Conservation (phyloP, 2,113 vertebrate species). For the Silurus glanis region DNA sequence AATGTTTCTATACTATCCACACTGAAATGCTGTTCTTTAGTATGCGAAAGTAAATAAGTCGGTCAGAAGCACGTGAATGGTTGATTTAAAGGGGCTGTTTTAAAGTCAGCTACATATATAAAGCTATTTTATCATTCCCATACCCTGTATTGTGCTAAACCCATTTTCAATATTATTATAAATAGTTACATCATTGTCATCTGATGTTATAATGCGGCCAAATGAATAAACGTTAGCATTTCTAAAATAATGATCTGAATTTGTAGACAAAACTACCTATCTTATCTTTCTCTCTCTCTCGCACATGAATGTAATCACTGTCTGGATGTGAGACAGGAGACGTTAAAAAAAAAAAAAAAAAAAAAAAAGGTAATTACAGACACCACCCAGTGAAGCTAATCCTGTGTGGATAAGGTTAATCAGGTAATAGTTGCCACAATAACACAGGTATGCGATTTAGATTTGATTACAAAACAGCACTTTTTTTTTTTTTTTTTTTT, state of each 20-base stretch:
- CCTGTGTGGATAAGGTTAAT: neutral
- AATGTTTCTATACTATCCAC: neutral
- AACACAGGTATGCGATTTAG: too few species aligned
- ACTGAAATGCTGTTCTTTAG: neutral
- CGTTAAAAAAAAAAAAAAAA: neutral
- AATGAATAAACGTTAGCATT: neutral
- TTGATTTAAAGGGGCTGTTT: neutral
- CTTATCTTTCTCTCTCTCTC: neutral
- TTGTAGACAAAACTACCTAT: neutral
- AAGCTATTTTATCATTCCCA: neutral
- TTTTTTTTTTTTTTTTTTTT: too few species aligned
- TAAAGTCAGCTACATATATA: neutral
- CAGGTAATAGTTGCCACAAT: neutral
- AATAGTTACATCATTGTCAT: neutral
- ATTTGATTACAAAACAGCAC: too few species aligned
- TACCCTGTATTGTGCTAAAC: neutral
- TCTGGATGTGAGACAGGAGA: neutral
- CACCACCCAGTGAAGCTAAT: neutral
- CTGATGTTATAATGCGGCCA: neutral
- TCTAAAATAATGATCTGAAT: neutral
- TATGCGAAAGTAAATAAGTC: neutral
- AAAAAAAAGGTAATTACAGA: neutral
- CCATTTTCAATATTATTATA: too few species aligned
- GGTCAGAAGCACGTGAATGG: neutral
- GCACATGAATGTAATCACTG: neutral